These are phyloP conservation scores for Formica aserva DNA, from an alignment of 2,888 invertebrate species.

Conservation along the genomic window DNA sequence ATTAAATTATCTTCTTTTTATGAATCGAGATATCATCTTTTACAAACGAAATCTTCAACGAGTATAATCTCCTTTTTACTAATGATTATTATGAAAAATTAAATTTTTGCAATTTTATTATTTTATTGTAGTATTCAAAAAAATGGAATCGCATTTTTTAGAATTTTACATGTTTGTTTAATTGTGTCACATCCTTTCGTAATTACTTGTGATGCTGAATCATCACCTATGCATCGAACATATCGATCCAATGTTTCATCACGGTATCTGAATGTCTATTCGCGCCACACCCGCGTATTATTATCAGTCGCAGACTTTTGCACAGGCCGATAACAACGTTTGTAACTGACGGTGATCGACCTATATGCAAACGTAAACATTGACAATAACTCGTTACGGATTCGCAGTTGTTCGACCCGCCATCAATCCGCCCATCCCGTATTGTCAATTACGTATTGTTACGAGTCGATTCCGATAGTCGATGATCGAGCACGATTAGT, in stretches of 20 bases:
- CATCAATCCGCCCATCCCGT: constrained; percentile 23
- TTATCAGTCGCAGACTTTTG: constrained; percentile 25
- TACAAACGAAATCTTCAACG: background rate
- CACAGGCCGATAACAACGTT: background rate
- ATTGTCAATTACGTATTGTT: constrained; percentile 44
- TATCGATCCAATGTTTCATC: background rate
- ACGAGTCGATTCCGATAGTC: constrained; percentile 11
- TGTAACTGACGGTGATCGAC: constrained; percentile 18
- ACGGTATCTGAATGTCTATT: background rate
- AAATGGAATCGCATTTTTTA: background rate
- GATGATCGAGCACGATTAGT: constrained; percentile 49
- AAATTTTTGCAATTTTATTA: background rate
- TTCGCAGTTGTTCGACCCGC: constrained; percentile 5
- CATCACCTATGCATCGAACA: constrained; percentile 26
- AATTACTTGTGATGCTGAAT: constrained; percentile 13
- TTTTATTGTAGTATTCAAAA: background rate
- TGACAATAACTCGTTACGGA: constrained; percentile 38
- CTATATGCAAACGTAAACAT: constrained; percentile 34
- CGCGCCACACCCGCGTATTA: constrained; percentile 32
- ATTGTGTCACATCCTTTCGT: background rate
- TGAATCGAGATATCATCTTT: background rate
- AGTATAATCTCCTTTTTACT: background rate
- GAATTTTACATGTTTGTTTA: background rate
- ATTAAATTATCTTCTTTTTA: background rate
- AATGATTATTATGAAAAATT: background rate